Percentiles rank a stretch among this genome's conserved stretches.
phyloP scores from a whole-genome alignment of 2,113 vertebrate species.

The Campylomormyrus numenius region DNA sequence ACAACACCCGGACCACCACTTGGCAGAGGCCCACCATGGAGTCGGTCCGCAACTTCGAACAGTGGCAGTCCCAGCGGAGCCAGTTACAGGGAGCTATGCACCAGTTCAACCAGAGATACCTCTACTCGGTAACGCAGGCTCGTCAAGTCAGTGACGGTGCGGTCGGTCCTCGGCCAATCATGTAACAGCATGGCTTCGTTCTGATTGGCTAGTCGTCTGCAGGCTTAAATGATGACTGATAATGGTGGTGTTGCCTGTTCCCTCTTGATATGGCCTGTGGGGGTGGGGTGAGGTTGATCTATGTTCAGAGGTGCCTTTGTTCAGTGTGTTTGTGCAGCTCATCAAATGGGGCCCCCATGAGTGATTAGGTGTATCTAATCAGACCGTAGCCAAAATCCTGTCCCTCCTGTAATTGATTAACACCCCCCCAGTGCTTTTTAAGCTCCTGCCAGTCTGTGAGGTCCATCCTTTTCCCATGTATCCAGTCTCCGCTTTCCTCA shows the following conservation, averaged over 20 bases:
- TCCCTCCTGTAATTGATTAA: not conserved
- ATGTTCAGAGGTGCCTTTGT: not conserved
- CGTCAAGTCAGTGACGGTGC: not conserved
- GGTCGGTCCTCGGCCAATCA: not conserved
- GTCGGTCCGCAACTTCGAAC: conserved; percentile 93
- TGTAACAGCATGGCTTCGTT: not conserved
- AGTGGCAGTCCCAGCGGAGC: conserved; percentile 95
- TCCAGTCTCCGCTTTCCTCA: not conserved
- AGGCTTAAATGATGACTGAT: not conserved
- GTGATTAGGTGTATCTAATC: not conserved
- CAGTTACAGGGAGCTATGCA: conserved; percentile 98
- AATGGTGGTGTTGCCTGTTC: not conserved
- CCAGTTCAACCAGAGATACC: conserved; percentile 98
- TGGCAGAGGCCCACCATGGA: conserved; percentile 98
- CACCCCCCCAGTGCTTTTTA: not conserved
- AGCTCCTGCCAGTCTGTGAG: not conserved
- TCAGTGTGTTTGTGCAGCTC: not conserved
- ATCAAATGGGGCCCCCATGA: not conserved
- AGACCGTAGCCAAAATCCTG: not conserved
- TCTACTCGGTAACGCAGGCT: conserved; percentile 75
- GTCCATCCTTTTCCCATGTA: not conserved
- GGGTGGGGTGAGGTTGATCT: not conserved
- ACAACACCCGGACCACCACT: conserved; percentile 96
- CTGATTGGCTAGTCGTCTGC: not conserved
- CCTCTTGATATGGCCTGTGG: not conserved